Percentiles rank a stretch among this genome's conserved stretches.
phyloP scores from a whole-genome alignment of 1,140 invertebrate species.

The Conopomorpha cramerella region DNA sequence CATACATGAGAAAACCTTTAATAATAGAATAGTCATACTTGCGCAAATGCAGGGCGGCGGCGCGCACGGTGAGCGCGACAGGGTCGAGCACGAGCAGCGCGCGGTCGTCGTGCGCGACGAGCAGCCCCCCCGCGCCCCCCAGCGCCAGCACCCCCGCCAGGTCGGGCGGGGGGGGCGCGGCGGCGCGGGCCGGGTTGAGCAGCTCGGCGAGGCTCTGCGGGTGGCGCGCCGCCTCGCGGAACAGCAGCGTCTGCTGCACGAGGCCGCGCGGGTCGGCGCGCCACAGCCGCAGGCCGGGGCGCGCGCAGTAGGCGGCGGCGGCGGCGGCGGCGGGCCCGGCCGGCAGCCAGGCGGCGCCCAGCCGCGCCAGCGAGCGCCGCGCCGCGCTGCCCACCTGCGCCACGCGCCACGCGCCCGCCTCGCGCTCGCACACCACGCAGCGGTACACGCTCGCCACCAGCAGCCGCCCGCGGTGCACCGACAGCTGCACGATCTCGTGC shows the following conservation, averaged over 20 bases:
- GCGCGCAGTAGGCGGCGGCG: slow-evolving; percentile 70
- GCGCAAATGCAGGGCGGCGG: slow-evolving; percentile 41
- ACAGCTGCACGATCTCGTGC: slow-evolving; percentile 83
- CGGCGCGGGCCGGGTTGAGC: slow-evolving; percentile 74
- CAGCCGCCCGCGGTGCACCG: slow-evolving; percentile 76
- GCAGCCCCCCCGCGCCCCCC: slow-evolving; percentile 70
- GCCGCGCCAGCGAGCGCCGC: slow-evolving; percentile 66
- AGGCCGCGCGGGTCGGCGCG: slow-evolving; percentile 73
- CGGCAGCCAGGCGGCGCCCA: slow-evolving; percentile 68
- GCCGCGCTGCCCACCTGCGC: slow-evolving; percentile 83
- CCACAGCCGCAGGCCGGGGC: slow-evolving; percentile 83
- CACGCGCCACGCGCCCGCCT: slow-evolving; percentile 67
- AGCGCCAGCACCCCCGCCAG: too few relatives aligned
- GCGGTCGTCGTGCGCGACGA: slow-evolving; percentile 76
- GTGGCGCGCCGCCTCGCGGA: slow-evolving; percentile 68
- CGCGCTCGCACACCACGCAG: slow-evolving; percentile 71
- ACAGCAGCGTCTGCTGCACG: slow-evolving; percentile 84
- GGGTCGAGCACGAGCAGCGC: slow-evolving; percentile 78
- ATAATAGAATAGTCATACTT: slow-evolving; percentile 27
- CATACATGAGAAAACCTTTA: too few relatives aligned
- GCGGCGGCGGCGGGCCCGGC: slow-evolving; percentile 59
- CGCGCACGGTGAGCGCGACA: slow-evolving; percentile 58
- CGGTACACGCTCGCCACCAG: slow-evolving; percentile 81
- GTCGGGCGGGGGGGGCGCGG: too few relatives aligned
- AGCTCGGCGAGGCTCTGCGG: slow-evolving; percentile 68